Conservation (phyloP, 2,797 vertebrate genomes). For the Sphenopsis melanotis region DNA sequence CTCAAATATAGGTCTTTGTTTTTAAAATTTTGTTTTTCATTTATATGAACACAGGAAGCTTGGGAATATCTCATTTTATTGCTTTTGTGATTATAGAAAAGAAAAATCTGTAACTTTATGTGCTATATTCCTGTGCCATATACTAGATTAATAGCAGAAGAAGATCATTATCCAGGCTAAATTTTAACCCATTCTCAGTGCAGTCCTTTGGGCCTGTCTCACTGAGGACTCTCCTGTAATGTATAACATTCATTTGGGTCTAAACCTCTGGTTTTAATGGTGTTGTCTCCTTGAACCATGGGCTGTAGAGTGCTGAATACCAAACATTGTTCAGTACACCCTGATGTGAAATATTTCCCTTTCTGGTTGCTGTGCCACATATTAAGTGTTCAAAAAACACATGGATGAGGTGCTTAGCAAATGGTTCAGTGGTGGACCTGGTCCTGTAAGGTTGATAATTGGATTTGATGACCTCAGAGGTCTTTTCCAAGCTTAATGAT, state of each 20-base stretch:
- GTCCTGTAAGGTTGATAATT: not conserved
- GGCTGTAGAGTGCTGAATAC: not conserved
- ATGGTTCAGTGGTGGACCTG: not conserved
- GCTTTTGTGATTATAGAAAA: not conserved
- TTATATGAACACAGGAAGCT: not conserved
- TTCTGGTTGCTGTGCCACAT: not conserved
- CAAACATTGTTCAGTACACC: not conserved
- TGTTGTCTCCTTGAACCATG: not conserved
- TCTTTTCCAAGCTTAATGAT: not conserved
- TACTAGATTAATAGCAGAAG: not conserved
- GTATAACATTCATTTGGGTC: not conserved
- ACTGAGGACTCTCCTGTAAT: not conserved
- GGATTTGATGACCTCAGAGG: not conserved
- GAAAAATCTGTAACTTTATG: not conserved
- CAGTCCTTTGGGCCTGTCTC: not conserved
- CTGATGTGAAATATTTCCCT: not conserved
- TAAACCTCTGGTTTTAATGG: not conserved
- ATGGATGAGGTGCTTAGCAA: no score
- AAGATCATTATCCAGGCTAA: not conserved
- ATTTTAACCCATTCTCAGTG: not conserved
- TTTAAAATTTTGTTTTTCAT: not conserved
- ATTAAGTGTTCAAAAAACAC: fast-evolving
- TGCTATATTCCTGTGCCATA: not conserved
- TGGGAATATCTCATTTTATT: not conserved
- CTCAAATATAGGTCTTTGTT: not conserved